Conservation (phyloP, 2,113 vertebrate genomes). For the Syngnathus typhle region DNA sequence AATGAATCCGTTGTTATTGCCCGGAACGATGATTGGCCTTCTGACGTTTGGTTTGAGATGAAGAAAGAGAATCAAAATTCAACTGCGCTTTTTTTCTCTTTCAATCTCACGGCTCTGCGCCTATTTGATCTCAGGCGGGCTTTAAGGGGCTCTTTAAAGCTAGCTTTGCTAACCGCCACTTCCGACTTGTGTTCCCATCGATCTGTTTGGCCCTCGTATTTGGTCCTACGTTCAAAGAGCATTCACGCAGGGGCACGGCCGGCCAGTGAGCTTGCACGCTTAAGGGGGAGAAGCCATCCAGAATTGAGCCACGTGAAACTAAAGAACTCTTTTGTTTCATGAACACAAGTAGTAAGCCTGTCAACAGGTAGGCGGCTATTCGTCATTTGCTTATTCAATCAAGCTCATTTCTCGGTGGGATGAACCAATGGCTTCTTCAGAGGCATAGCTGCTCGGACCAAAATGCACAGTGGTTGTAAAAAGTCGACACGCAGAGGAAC, state of each 20-base stretch:
- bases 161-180: conserved; percentile 67
- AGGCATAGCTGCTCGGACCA: too few species aligned
- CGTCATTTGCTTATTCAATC: background rate
- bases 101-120: conserved; percentile 63
- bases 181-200: conserved; percentile 71
- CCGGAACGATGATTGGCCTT: conserved; percentile 50
- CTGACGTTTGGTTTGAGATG: conserved; percentile 43
- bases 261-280: background rate
- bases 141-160: conserved; percentile 73
- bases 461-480: too few species aligned
- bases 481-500: too few species aligned
- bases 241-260: conserved; percentile 31
- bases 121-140: conserved; percentile 69
- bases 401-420: too few species aligned
- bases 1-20: conserved; percentile 35
- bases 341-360: conserved; percentile 7
- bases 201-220: conserved; percentile 64
- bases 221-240: conserved; percentile 69
- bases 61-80: conserved; percentile 70
- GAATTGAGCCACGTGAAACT: conserved; percentile 18
- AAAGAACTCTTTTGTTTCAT: conserved; percentile 26
- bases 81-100: conserved; percentile 48
- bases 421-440: too few species aligned
- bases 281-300: conserved; percentile 14
- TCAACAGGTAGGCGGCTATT: background rate